These are phyloP conservation scores for Girardinichthys multiradiatus DNA, from an alignment of 2,113 vertebrate genomes.

Conservation along the genomic window DNA sequence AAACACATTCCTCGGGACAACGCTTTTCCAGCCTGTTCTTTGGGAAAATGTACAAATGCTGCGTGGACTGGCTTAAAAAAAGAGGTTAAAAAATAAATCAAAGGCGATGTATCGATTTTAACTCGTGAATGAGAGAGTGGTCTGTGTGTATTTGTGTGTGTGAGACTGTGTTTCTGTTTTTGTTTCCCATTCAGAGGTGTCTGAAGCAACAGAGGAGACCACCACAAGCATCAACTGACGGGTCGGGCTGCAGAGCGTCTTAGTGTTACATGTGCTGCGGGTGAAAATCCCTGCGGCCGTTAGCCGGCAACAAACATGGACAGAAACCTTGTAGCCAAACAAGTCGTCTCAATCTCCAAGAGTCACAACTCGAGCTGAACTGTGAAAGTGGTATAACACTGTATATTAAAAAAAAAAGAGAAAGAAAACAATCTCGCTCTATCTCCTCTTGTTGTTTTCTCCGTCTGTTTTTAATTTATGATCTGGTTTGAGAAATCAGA, in stretches of 20 bases:
- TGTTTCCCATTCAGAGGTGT: constrained; percentile 63
- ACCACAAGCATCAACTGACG: constrained; percentile 79
- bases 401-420: constrained; percentile 87
- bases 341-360: constrained; percentile 95
- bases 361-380: constrained; percentile 99
- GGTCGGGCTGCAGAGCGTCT: constrained; percentile 83
- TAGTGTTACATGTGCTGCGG: constrained; percentile 79
- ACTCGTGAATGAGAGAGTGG: constrained; percentile 64
- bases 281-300: constrained; percentile 14
- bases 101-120: constrained; percentile 62
- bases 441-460: constrained; percentile 82
- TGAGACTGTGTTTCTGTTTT: constrained; percentile 57
- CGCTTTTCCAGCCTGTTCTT: constrained; percentile 91
- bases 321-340: constrained; percentile 81
- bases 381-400: constrained; percentile 99
- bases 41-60: constrained; percentile 86
- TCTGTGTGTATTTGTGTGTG: constrained; percentile 63
- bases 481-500: constrained; percentile 99
- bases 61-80: constrained; percentile 89
- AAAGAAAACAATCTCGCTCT: constrained; percentile 86
- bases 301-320: constrained; percentile 72
- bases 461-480: constrained; percentile 91
- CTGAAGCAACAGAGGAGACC: constrained; percentile 77
- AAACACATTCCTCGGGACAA: constrained; percentile 99
- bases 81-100: constrained; percentile 61